phyloP scores from a whole-genome alignment of 2,888 invertebrate genomes.

The Norana najaformis region DNA sequence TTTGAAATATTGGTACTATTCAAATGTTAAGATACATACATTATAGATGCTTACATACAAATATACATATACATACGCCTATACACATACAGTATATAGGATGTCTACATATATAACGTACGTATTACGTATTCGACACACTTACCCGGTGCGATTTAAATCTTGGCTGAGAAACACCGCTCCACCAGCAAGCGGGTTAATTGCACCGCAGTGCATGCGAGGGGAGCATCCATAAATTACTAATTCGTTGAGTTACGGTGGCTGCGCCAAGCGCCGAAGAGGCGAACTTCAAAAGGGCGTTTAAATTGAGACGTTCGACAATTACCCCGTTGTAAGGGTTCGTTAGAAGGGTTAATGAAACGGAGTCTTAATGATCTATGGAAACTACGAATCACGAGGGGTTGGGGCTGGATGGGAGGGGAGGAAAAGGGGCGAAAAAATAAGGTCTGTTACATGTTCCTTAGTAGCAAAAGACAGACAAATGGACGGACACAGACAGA shows the following conservation, averaged over 20 bases:
- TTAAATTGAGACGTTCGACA: background rate
- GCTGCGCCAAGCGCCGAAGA: background rate
- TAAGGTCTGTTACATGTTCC: background rate
- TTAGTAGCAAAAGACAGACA: background rate
- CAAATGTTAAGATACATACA: too few species aligned
- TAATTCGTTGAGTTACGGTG: background rate
- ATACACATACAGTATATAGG: background rate
- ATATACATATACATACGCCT: background rate
- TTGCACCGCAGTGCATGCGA: slow-evolving; percentile 3
- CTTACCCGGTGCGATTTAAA: background rate
- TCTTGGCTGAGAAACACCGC: background rate
- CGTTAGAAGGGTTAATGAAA: background rate
- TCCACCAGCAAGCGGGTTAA: background rate
- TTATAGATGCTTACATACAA: too few species aligned
- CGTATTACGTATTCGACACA: background rate
- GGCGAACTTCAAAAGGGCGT: background rate
- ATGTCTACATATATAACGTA: background rate
- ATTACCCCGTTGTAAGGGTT: slow-evolving; percentile 5
- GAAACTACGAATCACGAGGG: background rate
- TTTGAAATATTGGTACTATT: too few species aligned
- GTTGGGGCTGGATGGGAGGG: background rate
- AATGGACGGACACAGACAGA: background rate
- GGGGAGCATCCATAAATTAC: background rate
- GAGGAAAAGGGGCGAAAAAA: background rate
- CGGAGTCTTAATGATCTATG: background rate